Base-by-base conservation (phyloP, 2,888 invertebrate species). In the Brachycybe producta region DNA sequence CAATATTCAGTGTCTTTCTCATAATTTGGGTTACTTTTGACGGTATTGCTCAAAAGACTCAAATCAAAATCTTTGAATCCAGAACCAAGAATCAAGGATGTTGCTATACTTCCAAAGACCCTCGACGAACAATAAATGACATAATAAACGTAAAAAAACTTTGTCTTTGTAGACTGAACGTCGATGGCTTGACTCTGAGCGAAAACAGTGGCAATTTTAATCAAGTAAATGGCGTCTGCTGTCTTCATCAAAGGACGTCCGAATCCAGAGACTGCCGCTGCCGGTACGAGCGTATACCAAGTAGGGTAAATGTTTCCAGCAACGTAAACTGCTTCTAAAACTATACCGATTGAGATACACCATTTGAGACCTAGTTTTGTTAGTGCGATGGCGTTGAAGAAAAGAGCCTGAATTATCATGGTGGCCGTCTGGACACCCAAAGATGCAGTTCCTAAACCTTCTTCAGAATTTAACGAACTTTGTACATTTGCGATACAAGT, bases 201-300 rank as follows among this genome's bases (percentile, higher is more conserved):
- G 53, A 70, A 73, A 57, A 67, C 61, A 30, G 63, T 60, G 8
- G 68, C 70, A 36, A 62, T 60, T 55, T 66, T 63, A n/a, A 94
- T 95, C 55, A 97, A 75, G 66, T 97, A 97, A 1, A 91, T 88
- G 52, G 94, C 94, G 67, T 95, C 88, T 13, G 95, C 88, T 0
- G 92, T 87, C 95, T 95, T 97, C 80, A 97, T 84, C 43, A 94
- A 92, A 0, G 94, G 92, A 2, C 91, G 94, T 7, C 91, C 91
- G 49, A 94, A 71, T 56, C 97, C 95, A 30, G 91, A 78, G 17
- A 95, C 74, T 23, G 94, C 81, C 21, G 94, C 91, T 30, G 91
- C 85, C 1, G 90, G 90, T 47, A 88, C 84, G 51, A 90, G 73
- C n/a, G 92, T 91, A 65, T 83, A 88, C 51, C 59, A 62, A 57